Evolutionary conservation across 2,113 vertebrate genomes (phyloP), one percentile per base, ranked within the genome.

Genomic region (Callocephalon fimbriatum): DNA sequence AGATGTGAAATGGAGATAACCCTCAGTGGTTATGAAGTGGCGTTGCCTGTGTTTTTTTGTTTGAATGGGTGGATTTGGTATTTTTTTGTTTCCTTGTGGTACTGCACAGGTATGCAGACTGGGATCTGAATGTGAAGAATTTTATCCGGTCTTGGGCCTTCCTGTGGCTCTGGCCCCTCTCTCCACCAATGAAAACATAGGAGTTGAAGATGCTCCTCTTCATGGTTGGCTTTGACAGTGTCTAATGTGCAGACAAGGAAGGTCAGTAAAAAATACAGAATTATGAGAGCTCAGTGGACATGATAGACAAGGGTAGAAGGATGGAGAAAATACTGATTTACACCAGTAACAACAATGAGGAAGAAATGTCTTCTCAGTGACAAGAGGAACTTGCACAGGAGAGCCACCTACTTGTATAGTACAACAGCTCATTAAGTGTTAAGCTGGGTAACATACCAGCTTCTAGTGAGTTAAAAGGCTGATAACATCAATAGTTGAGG

Each of bases 1-100:
- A 26, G 62, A 32, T 0, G 0, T 56, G 11, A 63, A 61, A 29
- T 26, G 45, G 51, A 40, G 56, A 45, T 42, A 68, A 38, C 15
- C 6, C n/a, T 66, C 25, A 44, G 42, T 35, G 40, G 27, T 67
- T 80, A 15, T 48, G 21, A 82, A 77, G 16, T 80, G 10, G 22
- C n/a, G 26, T 79, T 42, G 21, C 50, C 26, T 87, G 31, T 11
- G 6, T 0, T 15, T 56, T 59, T 70, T 58, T 40, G 4, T 92
- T 84, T 66, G 50, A 14, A 23, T 71, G 23, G 26, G 8, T 65
- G 44, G 29, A 29, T 84, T 91, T 78, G 32, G 22, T 31, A 19
- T 25, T 13, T 48, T 75, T 82, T 84, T 44, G 9, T 20, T 86
- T 38, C 9, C 12, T 27, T 56, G 12, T n/a, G n/a, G 9, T 83